phyloP scores from a whole-genome alignment of 2,888 invertebrate species.

The Pristionchus maxplancki region DNA sequence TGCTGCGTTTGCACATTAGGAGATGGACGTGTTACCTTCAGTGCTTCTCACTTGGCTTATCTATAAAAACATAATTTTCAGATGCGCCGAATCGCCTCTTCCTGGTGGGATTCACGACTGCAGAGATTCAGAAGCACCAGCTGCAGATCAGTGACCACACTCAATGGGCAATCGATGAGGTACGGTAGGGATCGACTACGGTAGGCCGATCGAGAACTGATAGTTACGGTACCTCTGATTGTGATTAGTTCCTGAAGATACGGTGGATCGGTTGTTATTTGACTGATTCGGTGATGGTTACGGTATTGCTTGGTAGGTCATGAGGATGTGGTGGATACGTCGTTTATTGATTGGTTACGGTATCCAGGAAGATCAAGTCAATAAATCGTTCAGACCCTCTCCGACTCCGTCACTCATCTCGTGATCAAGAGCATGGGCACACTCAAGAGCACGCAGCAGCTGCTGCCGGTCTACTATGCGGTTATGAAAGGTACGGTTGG shows the following conservation, averaged over 20 bases:
- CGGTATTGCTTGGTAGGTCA: too few relatives aligned
- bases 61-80: background rate
- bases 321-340: too few relatives aligned
- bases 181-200: background rate
- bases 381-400: background rate
- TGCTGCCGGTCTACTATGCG: slow-evolving; percentile 34
- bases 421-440: slow-evolving; percentile 35
- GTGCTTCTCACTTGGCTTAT: too few relatives aligned
- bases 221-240: background rate
- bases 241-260: too few relatives aligned
- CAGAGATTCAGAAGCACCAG: background rate
- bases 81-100: background rate
- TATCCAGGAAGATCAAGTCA: background rate
- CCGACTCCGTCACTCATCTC: slow-evolving; percentile 12
- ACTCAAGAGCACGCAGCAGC: background rate
- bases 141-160: background rate
- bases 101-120: background rate
- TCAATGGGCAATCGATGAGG: background rate
- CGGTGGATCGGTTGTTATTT: too few relatives aligned
- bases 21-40: too few relatives aligned
- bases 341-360: background rate
- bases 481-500: background rate
- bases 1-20: too few relatives aligned
- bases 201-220: background rate
- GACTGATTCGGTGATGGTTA: too few relatives aligned